Base-by-base conservation (phyloP, 2,113 vertebrate species). In the Emberiza fucata region DNA sequence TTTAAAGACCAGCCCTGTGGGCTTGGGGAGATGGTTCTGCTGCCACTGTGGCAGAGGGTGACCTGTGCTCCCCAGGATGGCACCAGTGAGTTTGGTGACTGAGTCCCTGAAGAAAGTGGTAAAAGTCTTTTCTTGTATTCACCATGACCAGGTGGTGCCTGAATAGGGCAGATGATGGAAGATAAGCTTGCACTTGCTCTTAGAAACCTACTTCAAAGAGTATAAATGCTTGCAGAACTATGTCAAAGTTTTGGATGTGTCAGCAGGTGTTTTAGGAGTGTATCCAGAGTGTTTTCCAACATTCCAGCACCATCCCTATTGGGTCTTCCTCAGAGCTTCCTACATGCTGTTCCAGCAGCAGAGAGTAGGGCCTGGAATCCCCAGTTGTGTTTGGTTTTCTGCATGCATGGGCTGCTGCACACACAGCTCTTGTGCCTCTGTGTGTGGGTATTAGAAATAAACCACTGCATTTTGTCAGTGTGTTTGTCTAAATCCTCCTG, bases 351-450 rank as follows among this genome's bases (percentile, higher is more conserved):
- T 72, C 14, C 14, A 81, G 28, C 14, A 78, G 54, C 42, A 47
- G 45, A 81, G 42, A 10, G 12, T 10, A 88, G 16, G 40, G 20
- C 10, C 20, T 69, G 63, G 28, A 45, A 31, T 53, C 23, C 2
- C 28, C 9, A 19, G 28, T 9, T 80, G 13, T n/a, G 14, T 24
- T 78, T 57, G 70, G 15, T 14, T 68, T 63, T 45, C 5, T 35
- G 42, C 6, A 12, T 23, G 2, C 1, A 0, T 5, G 42, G 12
- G 12, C 27, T 64, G 73, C 2, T 12, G 65, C 40, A 35, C 6
- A 35, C 37, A 8, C 16, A 76, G 24, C 18, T 9, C 0, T 0
- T 56, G 40, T 47, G 6, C 14, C 33, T 60, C 15, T 10, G 11
- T 42, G 11, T 33, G 6, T 31, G 19, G 33, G 15, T 37, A 23